Percentiles rank a stretch among this genome's conserved stretches.
Conservation (phyloP, 2,797 vertebrate species). For the Muraenolepis orangiensis region DNA sequence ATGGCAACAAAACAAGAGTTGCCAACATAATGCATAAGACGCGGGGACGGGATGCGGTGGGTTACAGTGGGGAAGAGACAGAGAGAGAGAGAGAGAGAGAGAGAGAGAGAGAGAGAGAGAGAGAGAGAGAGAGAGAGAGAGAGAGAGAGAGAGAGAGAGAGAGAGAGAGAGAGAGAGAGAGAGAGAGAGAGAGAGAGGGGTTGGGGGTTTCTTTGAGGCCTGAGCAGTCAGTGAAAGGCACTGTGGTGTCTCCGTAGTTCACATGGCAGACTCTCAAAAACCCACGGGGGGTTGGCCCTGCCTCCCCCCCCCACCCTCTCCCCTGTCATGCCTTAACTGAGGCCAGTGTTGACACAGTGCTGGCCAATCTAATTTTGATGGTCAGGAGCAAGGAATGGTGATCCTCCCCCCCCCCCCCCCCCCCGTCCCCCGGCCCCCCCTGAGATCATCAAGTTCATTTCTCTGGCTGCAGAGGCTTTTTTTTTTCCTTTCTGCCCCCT, state of each 20-base stretch:
- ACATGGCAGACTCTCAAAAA: constrained; percentile 78
- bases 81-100: constrained; percentile 44
- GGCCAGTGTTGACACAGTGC: constrained; percentile 77
- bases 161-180: constrained; percentile 57
- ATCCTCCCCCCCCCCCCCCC: constrained; percentile 52
- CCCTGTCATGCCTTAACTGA: constrained; percentile 71
- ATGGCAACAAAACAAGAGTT: constrained; percentile 21
- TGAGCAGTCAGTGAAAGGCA: constrained; percentile 77
- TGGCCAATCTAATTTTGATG: constrained; percentile 80
- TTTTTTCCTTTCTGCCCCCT: constrained; percentile 48
- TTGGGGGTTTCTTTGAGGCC: constrained; percentile 72
- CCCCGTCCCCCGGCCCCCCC: constrained; percentile 49
- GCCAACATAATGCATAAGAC: constrained; percentile 50
- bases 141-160: constrained; percentile 21
- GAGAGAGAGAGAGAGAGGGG: constrained; percentile 32
- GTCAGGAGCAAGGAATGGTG: constrained; percentile 73
- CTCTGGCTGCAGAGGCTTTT: constrained; percentile 72
- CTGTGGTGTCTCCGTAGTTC: constrained; percentile 81
- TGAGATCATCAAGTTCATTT: constrained; percentile 83
- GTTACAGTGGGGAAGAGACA: constrained; percentile 46
- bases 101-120: constrained; percentile 27
- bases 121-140: constrained; percentile 61
- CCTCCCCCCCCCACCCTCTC: constrained; percentile 52
- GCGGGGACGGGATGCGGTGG: constrained; percentile 16
- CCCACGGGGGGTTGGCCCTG: constrained; percentile 62